phyloP scores from a whole-genome alignment of 2,888 invertebrate genomes.

The Lithodes maja region DNA sequence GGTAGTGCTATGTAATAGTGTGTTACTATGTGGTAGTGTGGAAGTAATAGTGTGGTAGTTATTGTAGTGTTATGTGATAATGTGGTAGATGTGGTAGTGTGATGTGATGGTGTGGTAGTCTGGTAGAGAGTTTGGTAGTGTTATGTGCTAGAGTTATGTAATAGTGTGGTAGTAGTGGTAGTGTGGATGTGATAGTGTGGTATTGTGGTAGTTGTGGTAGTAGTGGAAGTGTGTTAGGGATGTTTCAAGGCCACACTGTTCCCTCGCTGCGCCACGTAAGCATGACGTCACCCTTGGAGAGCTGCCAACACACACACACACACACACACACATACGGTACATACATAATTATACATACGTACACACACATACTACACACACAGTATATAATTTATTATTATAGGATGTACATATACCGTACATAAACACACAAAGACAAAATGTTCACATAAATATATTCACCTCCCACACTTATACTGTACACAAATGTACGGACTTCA shows the following conservation, averaged over 20 bases:
- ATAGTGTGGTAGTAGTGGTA: not conserved
- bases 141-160: not conserved
- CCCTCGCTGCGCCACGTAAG: slow-evolving; percentile 53
- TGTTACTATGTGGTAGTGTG: not conserved
- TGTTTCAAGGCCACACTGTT: slow-evolving; percentile 4
- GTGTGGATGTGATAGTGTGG: not conserved
- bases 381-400: too few species aligned
- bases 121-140: not conserved
- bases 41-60: not conserved
- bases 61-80: not conserved
- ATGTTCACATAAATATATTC: too few species aligned
- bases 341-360: not conserved
- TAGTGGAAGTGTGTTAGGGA: not conserved
- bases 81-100: not conserved
- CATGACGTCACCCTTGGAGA: slow-evolving; percentile 59
- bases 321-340: slow-evolving; percentile 5
- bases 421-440: too few species aligned
- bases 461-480: too few species aligned
- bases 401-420: too few species aligned
- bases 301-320: slow-evolving; percentile 38
- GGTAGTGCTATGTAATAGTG: not conserved
- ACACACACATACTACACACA: not conserved
- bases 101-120: not conserved
- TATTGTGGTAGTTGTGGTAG: not conserved
- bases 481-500: too few species aligned